Evolutionary conservation across 2,113 vertebrate species (phyloP).

Genomic region (Tachysurus vachellii): DNA sequence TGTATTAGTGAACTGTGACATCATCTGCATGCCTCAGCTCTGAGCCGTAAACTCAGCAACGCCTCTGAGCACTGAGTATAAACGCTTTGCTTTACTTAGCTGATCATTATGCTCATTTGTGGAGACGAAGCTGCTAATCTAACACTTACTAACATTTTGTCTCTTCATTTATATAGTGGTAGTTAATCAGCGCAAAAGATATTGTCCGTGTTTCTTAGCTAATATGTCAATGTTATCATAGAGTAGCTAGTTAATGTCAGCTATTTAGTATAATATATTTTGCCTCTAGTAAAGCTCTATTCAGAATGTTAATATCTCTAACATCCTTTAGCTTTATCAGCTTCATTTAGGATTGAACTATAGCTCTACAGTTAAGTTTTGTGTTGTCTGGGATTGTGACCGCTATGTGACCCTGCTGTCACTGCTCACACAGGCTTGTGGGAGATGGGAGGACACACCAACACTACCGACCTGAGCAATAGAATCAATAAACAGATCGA

Average conservation of each 20-base stretch:
- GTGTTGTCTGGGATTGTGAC: neutral
- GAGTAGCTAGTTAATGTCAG: neutral
- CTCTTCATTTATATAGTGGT: neutral
- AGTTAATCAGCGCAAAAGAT: neutral
- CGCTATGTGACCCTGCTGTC: neutral
- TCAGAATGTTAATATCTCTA: neutral
- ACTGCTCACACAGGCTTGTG: neutral
- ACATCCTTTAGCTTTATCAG: neutral
- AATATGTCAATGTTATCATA: neutral
- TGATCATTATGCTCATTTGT: neutral
- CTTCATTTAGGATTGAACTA: neutral
- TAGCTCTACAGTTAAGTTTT: neutral
- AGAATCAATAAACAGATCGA: constrained; percentile 16
- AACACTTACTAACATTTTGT: neutral
- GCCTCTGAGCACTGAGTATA: neutral
- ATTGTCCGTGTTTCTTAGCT: neutral
- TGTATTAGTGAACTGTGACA: neutral
- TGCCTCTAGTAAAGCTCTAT: neutral
- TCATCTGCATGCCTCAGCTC: neutral
- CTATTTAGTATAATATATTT: neutral
- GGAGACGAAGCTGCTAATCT: neutral
- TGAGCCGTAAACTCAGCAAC: neutral
- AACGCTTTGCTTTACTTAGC: constrained; percentile 12
- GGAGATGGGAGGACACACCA: neutral
- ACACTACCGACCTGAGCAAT: neutral